Evolutionary conservation across 2,888 invertebrate species (phyloP), one percentile per base, ranked within the genome.

Genomic region (Phymatocera aterrima): DNA sequence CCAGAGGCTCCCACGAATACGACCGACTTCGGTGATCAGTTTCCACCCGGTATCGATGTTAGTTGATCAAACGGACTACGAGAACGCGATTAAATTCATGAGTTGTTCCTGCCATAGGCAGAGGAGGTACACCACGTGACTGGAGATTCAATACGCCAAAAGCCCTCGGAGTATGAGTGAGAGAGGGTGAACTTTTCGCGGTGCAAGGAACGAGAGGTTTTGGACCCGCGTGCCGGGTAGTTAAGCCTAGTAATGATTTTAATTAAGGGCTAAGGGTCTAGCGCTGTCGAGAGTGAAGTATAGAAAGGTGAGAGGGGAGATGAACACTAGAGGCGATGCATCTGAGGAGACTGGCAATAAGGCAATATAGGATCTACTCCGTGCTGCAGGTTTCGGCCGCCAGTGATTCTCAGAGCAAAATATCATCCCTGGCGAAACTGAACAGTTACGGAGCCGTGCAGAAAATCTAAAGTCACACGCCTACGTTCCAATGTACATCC

Each of bases 161-260:
- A 79, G 79, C 21, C n/a, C n/a, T 3, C 43, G 46, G 12, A 72
- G 51, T 37, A 37, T 15, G n/a, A 31, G 54, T 12, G 72, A 72
- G 51, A 28, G 70, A 64, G 80, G 80, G 80, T 80, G 79, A 82
- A 83, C 78, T 82, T 82, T 82, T 82, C 82, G 79, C 79, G 75
- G 64, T 68, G 78, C 77, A 65, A 78, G 81, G 80, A 24, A 51
- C 57, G 37, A 43, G 75, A 75, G 78, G 82, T 81, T 82, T 79
- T 77, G 79, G 75, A n/a, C 24, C 57, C 75, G 75, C 51, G 40
- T 75, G 60, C 21, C 61, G 80, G 84, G 80, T 83, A 82, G 82
- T 81, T 81, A 79, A 81, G 82, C 81, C 78, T 74, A 77, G 82
- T 84, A 84, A 84, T 83, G 83, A 83, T 84, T 84, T 84, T 83